Conservation (phyloP, 2,797 vertebrate species). For the Meriones psammophilus region DNA sequence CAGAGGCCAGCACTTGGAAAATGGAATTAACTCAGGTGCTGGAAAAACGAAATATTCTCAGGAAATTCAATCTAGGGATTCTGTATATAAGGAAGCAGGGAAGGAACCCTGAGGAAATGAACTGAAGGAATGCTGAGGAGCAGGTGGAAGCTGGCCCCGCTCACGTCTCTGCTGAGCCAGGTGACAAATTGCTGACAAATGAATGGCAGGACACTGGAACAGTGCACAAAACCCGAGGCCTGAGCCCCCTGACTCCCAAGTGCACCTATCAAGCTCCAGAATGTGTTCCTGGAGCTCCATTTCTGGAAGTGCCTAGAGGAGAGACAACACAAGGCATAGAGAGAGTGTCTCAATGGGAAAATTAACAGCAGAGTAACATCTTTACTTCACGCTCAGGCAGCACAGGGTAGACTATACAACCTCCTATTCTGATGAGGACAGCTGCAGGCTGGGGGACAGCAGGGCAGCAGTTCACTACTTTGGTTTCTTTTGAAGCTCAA, state of each 20-base stretch:
- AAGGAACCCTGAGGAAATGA: neutral
- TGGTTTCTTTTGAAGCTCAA: slow-evolving; percentile 69
- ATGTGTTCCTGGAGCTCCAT: slow-evolving; percentile 23
- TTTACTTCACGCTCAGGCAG: neutral
- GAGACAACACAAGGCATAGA: slow-evolving; percentile 18
- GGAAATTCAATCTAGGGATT: slow-evolving; percentile 24
- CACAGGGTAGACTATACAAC: neutral
- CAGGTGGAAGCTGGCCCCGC: neutral
- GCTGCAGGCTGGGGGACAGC: neutral
- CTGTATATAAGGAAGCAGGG: neutral
- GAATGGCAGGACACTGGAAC: slow-evolving; percentile 21
- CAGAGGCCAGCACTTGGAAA: neutral
- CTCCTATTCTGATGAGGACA: slow-evolving; percentile 11
- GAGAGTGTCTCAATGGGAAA: slow-evolving; percentile 25
- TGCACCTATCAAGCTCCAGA: neutral
- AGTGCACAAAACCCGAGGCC: slow-evolving; percentile 18
- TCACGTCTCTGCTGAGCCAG: slow-evolving; percentile 25
- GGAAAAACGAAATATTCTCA: slow-evolving; percentile 53
- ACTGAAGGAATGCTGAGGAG: slow-evolving; percentile 7
- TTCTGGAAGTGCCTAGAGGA: slow-evolving; percentile 2
- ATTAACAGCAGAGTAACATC: neutral
- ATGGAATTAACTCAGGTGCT: slow-evolving; percentile 35
- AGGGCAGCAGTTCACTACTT: neutral
- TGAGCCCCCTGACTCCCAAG: slow-evolving; percentile 15
- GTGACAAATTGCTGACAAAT: slow-evolving; percentile 36